A percentile compares a stretch with the other conserved stretches of the same genome.
Evolutionary conservation across 2,113 vertebrate species (phyloP).

Genomic region (Echinops telfairi): DNA sequence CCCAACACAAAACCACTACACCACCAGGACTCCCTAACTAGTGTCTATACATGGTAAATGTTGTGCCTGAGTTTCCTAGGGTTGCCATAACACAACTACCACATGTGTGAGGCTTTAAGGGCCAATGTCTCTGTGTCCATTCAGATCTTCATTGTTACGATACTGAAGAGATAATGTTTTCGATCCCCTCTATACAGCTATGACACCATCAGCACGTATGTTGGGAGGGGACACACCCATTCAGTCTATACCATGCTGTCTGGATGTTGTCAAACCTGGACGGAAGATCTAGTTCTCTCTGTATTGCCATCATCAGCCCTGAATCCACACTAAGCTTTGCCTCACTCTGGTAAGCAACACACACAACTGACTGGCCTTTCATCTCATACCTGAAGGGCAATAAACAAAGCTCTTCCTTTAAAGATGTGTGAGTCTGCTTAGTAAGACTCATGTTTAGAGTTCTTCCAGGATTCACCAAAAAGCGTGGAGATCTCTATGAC

Average conservation of each 20-base stretch:
- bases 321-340: not conserved
- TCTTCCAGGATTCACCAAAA: not conserved
- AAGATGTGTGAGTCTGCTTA: not conserved
- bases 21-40: too few species aligned
- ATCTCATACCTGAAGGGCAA: not conserved
- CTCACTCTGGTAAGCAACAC: not conserved
- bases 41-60: too few species aligned
- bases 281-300: not conserved
- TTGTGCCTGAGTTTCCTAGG: too few species aligned
- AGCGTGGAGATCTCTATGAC: not conserved
- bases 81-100: too few species aligned
- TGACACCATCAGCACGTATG: not conserved
- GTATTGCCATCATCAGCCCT: not conserved
- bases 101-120: too few species aligned
- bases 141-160: not conserved
- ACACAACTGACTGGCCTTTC: not conserved
- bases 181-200: not conserved
- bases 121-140: not conserved
- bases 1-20: too few species aligned
- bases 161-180: not conserved
- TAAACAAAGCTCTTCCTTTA: slow-evolving; percentile 6
- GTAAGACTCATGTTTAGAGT: slow-evolving; percentile 15
- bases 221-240: not conserved
- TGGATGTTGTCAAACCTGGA: not conserved
- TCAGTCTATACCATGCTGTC: not conserved